Conservation (phyloP, 2,797 vertebrate genomes). For the Petrocephalus schoutedeni region DNA sequence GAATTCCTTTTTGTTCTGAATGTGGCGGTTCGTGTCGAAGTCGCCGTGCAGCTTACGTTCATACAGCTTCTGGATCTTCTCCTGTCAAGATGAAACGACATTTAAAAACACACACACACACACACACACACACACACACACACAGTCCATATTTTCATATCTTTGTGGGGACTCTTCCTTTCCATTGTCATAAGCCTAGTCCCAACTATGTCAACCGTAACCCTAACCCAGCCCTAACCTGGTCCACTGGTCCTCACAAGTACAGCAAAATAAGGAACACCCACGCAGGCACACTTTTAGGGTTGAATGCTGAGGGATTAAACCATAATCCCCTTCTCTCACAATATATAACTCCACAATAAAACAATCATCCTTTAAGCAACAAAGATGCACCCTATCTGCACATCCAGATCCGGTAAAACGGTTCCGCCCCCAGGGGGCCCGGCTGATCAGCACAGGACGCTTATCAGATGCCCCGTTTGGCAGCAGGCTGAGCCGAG, state of each 20-base stretch:
- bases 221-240: neutral
- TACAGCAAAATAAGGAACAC: too few species aligned
- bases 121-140: neutral
- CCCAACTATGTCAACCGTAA: neutral
- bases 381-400: neutral
- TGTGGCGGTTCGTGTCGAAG: slow-evolving; percentile 92
- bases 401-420: neutral
- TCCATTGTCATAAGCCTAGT: neutral
- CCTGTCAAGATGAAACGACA: slow-evolving; percentile 59
- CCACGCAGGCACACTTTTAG: neutral
- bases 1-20: slow-evolving; percentile 96
- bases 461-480: neutral
- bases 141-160: neutral
- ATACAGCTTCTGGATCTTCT: slow-evolving; percentile 92
- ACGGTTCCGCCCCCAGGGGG: neutral
- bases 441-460: neutral
- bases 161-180: neutral
- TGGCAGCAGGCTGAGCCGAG: neutral
- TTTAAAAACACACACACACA: neutral
- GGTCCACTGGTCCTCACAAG: too few species aligned
- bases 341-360: neutral
- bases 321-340: neutral
- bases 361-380: neutral
- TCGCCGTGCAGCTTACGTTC: slow-evolving; percentile 87
- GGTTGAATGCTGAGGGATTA: neutral